These are phyloP conservation scores for Theonella swinhoei DNA, from an alignment of 37 sponge, comb jelly and placozoan genomes.

Conservation along the genomic window DNA sequence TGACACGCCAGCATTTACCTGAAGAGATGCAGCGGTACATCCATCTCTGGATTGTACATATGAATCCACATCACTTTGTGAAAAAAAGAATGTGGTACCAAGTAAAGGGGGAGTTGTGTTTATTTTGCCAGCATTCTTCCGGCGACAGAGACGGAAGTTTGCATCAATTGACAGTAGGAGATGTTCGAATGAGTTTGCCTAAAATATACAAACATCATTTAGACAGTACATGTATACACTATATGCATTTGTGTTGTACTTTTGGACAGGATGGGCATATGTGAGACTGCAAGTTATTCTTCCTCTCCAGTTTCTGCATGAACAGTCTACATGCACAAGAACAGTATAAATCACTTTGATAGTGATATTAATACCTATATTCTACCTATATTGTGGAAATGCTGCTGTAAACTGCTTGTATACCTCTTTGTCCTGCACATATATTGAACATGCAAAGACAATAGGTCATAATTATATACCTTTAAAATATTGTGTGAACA, in stretches of 20 bases:
- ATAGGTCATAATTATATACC: too few relatives aligned
- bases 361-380: background rate
- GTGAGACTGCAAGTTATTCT: background rate
- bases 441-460: too few relatives aligned
- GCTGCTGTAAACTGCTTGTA: too few relatives aligned
- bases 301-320: background rate
- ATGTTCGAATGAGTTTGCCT: background rate
- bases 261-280: conserved; percentile 11
- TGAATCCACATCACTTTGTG: conserved; percentile 1
- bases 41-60: background rate
- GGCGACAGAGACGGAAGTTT: conserved; percentile 12
- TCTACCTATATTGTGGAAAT: too few relatives aligned
- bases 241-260: background rate
- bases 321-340: background rate
- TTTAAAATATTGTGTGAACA: too few relatives aligned
- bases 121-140: conserved; percentile 3
- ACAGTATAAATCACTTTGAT: background rate
- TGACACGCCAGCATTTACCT: too few relatives aligned
- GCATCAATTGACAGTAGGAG: background rate
- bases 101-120: background rate
- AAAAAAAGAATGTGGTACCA: background rate
- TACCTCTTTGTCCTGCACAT: too few relatives aligned
- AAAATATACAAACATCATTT: background rate
- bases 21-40: too few relatives aligned
- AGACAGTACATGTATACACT: background rate